A percentile compares a stretch with the other conserved stretches of the same genome.
These are phyloP conservation scores for Lordiphosa fenestrarum DNA, from an alignment of 2,888 invertebrate species.

Conservation along the genomic window DNA sequence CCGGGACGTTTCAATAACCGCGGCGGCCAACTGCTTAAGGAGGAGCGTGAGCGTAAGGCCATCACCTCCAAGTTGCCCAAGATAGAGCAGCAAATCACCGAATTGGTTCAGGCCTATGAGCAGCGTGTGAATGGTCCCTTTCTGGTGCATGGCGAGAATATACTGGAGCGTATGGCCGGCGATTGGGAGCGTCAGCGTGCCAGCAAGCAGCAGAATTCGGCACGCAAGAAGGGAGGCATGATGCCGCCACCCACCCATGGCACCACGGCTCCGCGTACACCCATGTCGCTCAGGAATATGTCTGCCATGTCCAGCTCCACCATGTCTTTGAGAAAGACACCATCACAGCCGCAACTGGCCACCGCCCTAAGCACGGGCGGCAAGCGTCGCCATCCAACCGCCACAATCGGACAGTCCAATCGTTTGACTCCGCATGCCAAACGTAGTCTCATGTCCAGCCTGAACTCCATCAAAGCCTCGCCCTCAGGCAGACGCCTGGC, in stretches of 20 bases:
- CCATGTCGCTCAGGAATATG: slow-evolving; percentile 64
- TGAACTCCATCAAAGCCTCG: slow-evolving; percentile 60
- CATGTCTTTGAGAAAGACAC: slow-evolving; percentile 62
- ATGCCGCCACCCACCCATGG: slow-evolving; percentile 39
- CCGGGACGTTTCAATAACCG: slow-evolving; percentile 92
- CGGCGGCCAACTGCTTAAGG: slow-evolving; percentile 91
- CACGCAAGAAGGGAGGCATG: slow-evolving; percentile 74
- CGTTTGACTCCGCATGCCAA: slow-evolving; percentile 62
- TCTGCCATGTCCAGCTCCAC: slow-evolving; percentile 49
- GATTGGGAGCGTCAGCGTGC: slow-evolving; percentile 83
- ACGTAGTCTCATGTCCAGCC: slow-evolving; percentile 68
- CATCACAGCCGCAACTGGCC: slow-evolving; percentile 57
- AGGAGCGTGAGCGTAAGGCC: slow-evolving; percentile 92
- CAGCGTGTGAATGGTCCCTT: slow-evolving; percentile 82
- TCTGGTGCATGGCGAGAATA: slow-evolving; percentile 84
- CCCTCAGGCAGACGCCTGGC: slow-evolving; percentile 21
- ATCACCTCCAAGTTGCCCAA: slow-evolving; percentile 87
- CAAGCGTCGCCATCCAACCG: slow-evolving; percentile 58
- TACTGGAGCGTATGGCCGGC: slow-evolving; percentile 83
- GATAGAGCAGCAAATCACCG: slow-evolving; percentile 85
- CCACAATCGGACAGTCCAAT: slow-evolving; percentile 22
- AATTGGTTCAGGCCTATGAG: slow-evolving; percentile 82
- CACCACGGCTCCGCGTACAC: slow-evolving; percentile 53
- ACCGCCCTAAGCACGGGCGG: slow-evolving; percentile 49
- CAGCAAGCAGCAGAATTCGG: slow-evolving; percentile 80